Conservation (phyloP, 2,113 vertebrate species). For the Lamprotornis superbus region DNA sequence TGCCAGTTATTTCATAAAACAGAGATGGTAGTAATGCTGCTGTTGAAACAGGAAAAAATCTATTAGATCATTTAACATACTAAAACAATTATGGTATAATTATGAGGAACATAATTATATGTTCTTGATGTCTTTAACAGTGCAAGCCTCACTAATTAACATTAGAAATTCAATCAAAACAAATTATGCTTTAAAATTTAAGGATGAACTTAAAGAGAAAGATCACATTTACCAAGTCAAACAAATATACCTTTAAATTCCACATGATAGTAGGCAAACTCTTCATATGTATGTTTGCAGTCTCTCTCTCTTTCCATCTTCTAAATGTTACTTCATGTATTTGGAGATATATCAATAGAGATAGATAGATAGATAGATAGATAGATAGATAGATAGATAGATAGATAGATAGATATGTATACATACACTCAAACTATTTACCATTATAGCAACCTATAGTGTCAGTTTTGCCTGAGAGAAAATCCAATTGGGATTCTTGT, state of each 20-base stretch:
- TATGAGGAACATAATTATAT: constrained; percentile 72
- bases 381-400: background rate
- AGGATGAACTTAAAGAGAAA: constrained; percentile 60
- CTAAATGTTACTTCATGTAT: background rate
- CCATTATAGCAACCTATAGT: background rate
- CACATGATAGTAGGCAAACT: background rate
- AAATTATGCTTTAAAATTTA: constrained; percentile 68
- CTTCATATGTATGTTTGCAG: background rate
- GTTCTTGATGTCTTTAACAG: constrained; percentile 67
- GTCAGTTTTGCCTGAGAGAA: background rate
- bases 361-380: background rate
- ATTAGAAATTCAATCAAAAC: constrained; percentile 68
- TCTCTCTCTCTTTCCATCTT: background rate
- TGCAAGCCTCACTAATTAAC: constrained; percentile 66
- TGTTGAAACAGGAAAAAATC: constrained; percentile 61
- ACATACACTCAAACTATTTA: background rate
- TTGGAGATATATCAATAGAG: background rate
- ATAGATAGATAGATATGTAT: background rate
- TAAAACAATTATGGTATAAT: constrained; percentile 71
- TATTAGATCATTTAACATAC: constrained; percentile 66
- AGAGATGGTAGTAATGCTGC: constrained; percentile 40
- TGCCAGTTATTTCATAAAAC: constrained; percentile 61
- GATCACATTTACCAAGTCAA: constrained; percentile 23
- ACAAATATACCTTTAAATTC: constrained; percentile 30
- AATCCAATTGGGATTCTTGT: background rate